A percentile compares a stretch with the other conserved stretches of the same genome.
These are phyloP conservation scores for Neuroscelio doddi DNA, from an alignment of 2,888 invertebrate genomes.

Conservation along the genomic window DNA sequence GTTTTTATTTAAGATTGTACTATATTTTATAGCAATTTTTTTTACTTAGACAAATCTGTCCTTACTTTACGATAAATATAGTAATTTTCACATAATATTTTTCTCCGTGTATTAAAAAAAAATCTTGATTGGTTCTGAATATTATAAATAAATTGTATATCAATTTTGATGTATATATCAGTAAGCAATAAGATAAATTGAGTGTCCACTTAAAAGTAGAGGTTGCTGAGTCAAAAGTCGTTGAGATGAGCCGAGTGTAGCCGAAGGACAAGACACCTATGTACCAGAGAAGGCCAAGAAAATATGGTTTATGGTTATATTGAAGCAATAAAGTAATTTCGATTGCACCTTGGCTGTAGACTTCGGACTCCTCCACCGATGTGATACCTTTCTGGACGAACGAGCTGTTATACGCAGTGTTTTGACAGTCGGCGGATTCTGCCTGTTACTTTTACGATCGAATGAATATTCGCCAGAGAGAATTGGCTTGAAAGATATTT, in stretches of 20 bases:
- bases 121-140: too few relatives aligned
- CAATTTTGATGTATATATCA: too few relatives aligned
- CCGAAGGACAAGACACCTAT: slow-evolving; percentile 34
- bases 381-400: slow-evolving; percentile 31
- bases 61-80: too few relatives aligned
- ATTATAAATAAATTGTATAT: too few relatives aligned
- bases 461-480: slow-evolving; percentile 25
- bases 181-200: neutral
- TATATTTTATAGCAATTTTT: too few relatives aligned
- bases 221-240: neutral
- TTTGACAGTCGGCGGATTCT: slow-evolving; percentile 69
- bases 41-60: too few relatives aligned
- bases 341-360: slow-evolving; percentile 29
- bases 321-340: slow-evolving; percentile 60
- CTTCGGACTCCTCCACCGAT: slow-evolving; percentile 22
- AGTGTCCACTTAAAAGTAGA: neutral
- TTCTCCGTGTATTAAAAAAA: too few relatives aligned
- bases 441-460: slow-evolving; percentile 64
- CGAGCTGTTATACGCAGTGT: slow-evolving; percentile 57
- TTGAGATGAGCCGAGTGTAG: slow-evolving; percentile 17
- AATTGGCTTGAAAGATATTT: too few relatives aligned
- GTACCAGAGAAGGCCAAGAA: slow-evolving; percentile 23
- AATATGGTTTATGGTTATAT: slow-evolving; percentile 63
- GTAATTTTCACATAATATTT: too few relatives aligned
- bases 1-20: too few relatives aligned